These are phyloP conservation scores for Sebastes steindachneri DNA, from an alignment of 2,797 vertebrate genomes.

Conservation along the genomic window DNA sequence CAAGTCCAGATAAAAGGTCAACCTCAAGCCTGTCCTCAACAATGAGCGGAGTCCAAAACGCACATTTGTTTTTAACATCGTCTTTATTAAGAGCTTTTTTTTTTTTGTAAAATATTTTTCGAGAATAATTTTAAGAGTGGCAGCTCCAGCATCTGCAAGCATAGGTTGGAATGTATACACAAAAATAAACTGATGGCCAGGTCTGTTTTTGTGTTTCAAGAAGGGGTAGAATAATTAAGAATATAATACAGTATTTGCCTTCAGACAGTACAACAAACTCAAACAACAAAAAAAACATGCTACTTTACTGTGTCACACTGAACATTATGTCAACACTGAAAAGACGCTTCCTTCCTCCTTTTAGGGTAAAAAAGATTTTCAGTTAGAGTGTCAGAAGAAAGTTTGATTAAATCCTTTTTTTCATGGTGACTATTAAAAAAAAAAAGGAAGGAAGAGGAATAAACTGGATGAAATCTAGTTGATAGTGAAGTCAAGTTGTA, in stretches of 20 bases:
- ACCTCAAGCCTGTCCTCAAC: background rate
- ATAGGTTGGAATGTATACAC: conserved; percentile 68
- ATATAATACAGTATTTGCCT: conserved; percentile 36
- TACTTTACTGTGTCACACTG: conserved; percentile 14
- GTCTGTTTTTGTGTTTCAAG: conserved; percentile 22
- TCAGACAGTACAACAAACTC: conserved; percentile 34
- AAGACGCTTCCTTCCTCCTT: conserved; percentile 40
- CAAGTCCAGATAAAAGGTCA: background rate
- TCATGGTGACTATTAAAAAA: background rate
- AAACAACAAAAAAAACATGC: conserved; percentile 10
- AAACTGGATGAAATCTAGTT: conserved; percentile 1
- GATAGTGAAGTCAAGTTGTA: background rate
- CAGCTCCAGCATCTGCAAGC: conserved; percentile 57
- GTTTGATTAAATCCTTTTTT: background rate
- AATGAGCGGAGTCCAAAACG: conserved; percentile 26
- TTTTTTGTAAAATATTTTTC: conserved; percentile 63
- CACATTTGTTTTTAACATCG: conserved; percentile 10
- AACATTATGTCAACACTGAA: conserved; percentile 34
- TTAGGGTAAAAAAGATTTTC: background rate
- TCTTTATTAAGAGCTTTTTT: conserved; percentile 70
- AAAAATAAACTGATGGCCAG: conserved; percentile 19
- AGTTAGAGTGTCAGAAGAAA: background rate
- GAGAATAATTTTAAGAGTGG: conserved; percentile 36
- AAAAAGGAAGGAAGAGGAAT: background rate
- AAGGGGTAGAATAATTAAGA: conserved; percentile 13